Base-by-base conservation (phyloP, 2,797 vertebrate species). In the Pterois miles region DNA sequence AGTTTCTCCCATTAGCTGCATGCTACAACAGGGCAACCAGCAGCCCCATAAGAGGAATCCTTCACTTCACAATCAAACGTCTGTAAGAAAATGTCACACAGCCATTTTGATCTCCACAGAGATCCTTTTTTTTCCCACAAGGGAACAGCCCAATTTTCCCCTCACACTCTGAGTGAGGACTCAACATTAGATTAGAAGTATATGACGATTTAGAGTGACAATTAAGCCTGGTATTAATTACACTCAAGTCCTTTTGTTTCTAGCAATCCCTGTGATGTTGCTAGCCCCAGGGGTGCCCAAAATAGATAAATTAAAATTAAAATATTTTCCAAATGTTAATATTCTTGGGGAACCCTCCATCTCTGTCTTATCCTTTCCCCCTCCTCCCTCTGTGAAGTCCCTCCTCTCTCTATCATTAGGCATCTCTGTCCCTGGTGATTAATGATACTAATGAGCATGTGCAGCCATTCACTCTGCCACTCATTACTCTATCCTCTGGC, bases 361-460 rank as follows among this genome's bases (percentile, higher is more conserved):
- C 89, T 85, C 82, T 86, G 90, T 93, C 91, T 89, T 70, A 81
- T 89, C 81, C 82, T 79, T 78, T 65, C 76, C 70, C 70, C 72
- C 80, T 76, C 80, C 71, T 85, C 72, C 83, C 70, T 78, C 67
- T 31, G 80, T 79, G 72, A 87, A 91, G 86, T 83, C 86, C 85
- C 86, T 88, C 80, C 81, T 91, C 88, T 80, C 82, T 85, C 85
- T 86, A 90, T 91, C 91, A 89, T 93, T 93, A 90, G 85, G 79
- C 88, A 83, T 91, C 86, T 89, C 92, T 90, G 91, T 91, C 92
- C 84, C 90, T 52, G 70, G 81, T 94, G 93, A 95, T 94, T 94
- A 95, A 94, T 94, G 93, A 93, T 82, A 90, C 91, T 94, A 94
- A 94, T 92, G 94, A 94, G 91, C 89, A 92, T 89, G 92, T 92